phyloP scores from a whole-genome alignment of 2,888 invertebrate genomes.

The Panopea generosa region DNA sequence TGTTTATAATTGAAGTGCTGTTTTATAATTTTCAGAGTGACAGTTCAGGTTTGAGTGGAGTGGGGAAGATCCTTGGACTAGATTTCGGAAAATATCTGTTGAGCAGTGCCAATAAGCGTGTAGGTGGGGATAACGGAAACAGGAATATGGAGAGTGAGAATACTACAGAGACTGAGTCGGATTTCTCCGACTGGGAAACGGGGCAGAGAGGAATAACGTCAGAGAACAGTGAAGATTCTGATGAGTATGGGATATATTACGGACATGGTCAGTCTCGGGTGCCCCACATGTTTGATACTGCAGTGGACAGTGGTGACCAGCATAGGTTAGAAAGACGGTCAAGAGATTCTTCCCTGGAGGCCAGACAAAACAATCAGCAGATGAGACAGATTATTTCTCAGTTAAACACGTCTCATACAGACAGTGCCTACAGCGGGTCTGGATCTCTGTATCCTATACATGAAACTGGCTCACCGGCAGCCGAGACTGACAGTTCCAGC shows the following conservation, averaged over 20 bases:
- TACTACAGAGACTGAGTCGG: conserved; percentile 65
- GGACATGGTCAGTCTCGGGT: conserved; percentile 14
- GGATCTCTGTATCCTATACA: conserved; percentile 53
- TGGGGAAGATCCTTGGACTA: conserved; percentile 38
- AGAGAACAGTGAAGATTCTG: conserved; percentile 57
- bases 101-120: conserved; percentile 27
- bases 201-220: conserved; percentile 48
- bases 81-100: conserved; percentile 60
- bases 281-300: conserved; percentile 48
- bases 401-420: conserved; percentile 37
- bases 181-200: conserved; percentile 70
- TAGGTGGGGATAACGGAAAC: conserved; percentile 10
- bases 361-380: conserved; percentile 27
- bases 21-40: background rate
- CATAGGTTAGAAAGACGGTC: background rate
- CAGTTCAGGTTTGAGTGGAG: background rate
- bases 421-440: conserved; percentile 35
- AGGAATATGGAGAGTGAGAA: conserved; percentile 65
- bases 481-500: conserved; percentile 65
- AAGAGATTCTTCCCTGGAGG: background rate
- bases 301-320: conserved; percentile 30
- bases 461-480: conserved; percentile 57
- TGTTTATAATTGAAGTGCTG: too few relatives aligned
- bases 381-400: conserved; percentile 30
- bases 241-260: conserved; percentile 57